Base-by-base conservation (phyloP, 2,888 invertebrate species). In the Halictus ligatus region DNA sequence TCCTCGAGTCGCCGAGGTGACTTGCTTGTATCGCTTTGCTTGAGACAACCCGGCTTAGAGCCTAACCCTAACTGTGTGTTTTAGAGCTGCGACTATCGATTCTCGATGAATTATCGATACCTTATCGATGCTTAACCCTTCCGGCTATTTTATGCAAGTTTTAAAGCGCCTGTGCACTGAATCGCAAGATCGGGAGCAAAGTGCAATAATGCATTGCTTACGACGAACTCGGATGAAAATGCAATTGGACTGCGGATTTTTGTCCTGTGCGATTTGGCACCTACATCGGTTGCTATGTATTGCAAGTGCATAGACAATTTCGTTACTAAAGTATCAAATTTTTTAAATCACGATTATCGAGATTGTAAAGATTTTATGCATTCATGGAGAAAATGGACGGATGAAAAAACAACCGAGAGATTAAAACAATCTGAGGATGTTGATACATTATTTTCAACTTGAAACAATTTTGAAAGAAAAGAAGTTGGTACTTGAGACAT, bases 21-120 rank as follows among this genome's bases (percentile, higher is more conserved):
- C 64, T 64, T 29, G 67, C 15, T 15, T 29, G 48, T 69, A 29
- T 46, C 58, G 83, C 84, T 85, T 84, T 25, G 48, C 60, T 46
- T 29, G 25, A 40, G 35, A 29, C 10, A 8, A 35, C 10, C 25
- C 54, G 3, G 54, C 54, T 54, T 54, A 54, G 54, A 40, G 48
- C 50, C 50, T 15, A 75, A 2, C 48, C 18, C 60, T 60, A 40
- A 25, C 60, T 69, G 67, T 21, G 8, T 40, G 18, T 69, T 54
- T 54, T 54, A 54, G n/a, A 54, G 54, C 54, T n/a, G 54, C 21
- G 54, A n/a, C 54, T 54, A 54, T 54, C 54, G 54, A 54, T 54
- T 54, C 54, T 2, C 21, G 21, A n/a, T 54, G 21, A 54, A 54
- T 54, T 54, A 54, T 54, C 54, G 54, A 54, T 54, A 21, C n/a